Conservation (phyloP, 2,797 vertebrate species). For the Psittacula echo region DNA sequence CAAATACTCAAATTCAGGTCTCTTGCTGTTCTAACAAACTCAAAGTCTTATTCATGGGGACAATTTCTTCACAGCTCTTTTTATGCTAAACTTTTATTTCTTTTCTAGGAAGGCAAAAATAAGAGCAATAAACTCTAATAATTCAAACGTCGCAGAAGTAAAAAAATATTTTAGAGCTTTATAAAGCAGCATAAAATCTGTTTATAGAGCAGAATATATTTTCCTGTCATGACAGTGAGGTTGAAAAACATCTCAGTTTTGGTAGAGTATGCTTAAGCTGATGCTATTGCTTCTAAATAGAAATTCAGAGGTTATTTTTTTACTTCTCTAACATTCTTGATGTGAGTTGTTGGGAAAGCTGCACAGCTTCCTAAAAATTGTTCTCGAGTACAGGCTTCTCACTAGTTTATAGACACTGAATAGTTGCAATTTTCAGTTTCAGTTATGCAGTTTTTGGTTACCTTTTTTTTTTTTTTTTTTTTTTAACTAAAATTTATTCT, state of each 20-base stretch:
- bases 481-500: background rate
- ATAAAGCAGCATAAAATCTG: constrained; percentile 37
- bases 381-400: background rate
- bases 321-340: background rate
- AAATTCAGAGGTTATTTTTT: constrained; percentile 29
- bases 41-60: background rate
- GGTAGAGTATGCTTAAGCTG: background rate
- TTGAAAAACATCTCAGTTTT: constrained; percentile 30
- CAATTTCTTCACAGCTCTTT: background rate
- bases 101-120: constrained; percentile 23
- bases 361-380: background rate
- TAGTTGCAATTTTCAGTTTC: background rate
- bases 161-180: constrained; percentile 44
- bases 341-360: background rate
- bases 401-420: background rate
- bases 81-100: constrained; percentile 22
- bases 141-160: constrained; percentile 46
- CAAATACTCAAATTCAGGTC: background rate
- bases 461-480: background rate
- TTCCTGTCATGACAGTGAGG: background rate
- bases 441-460: background rate
- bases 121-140: constrained; percentile 31
- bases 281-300: constrained; percentile 2
- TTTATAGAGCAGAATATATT: constrained; percentile 47
- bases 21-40: background rate